Evolutionary conservation across 2,797 vertebrate species (phyloP).

Genomic region (Agapornis canus): DNA sequence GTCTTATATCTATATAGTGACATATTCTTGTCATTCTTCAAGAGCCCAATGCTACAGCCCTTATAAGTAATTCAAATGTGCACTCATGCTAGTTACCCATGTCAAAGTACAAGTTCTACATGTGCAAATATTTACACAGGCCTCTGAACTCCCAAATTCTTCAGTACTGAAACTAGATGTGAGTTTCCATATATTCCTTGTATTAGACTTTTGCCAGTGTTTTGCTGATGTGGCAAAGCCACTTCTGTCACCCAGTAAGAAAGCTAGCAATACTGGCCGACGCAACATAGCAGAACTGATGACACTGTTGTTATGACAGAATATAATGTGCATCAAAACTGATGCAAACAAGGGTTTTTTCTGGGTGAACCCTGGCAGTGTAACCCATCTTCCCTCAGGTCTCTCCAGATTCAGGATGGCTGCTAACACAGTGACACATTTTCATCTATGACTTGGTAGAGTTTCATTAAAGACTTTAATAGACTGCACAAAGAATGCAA

Average conservation of each 20-base stretch:
- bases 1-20: background rate
- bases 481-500: background rate
- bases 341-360: background rate
- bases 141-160: background rate
- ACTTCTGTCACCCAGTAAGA: background rate
- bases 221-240: background rate
- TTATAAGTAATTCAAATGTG: background rate
- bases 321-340: accelerated
- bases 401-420: background rate
- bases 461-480: background rate
- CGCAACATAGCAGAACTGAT: accelerated
- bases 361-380: background rate
- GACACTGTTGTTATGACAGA: background rate
- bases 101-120: background rate
- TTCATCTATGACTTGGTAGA: background rate
- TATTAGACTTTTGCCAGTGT: background rate
- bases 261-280: background rate
- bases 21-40: background rate
- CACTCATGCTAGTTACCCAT: background rate
- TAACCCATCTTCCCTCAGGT: accelerated
- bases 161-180: background rate
- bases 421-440: background rate
- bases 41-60: background rate
- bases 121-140: slow-evolving; percentile 15
- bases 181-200: background rate